These are phyloP conservation scores for Piscicola geometra DNA, from an alignment of 2,888 invertebrate genomes.

Conservation along the genomic window DNA sequence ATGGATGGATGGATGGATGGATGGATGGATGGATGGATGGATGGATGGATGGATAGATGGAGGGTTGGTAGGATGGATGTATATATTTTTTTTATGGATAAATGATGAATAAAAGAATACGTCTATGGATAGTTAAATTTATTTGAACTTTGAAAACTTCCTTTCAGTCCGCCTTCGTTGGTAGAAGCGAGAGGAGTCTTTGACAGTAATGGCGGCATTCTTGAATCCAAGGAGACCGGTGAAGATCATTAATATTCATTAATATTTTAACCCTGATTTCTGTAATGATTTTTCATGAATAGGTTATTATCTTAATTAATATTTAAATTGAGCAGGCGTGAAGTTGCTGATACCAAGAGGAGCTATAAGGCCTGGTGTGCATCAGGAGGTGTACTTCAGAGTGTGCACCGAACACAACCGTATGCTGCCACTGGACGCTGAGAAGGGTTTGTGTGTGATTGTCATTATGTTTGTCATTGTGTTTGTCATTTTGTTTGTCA, in stretches of 20 bases:
- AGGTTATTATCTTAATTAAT: too few relatives aligned
- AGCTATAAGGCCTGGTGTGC: slow-evolving; percentile 74
- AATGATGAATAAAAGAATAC: too few relatives aligned
- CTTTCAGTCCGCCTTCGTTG: slow-evolving; percentile 51
- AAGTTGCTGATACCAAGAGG: slow-evolving; percentile 81
- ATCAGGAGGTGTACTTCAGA: slow-evolving; percentile 88
- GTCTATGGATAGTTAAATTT: too few relatives aligned
- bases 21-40: too few relatives aligned
- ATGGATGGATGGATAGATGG: too few relatives aligned
- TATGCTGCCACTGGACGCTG: slow-evolving; percentile 77
- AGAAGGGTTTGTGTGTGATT: slow-evolving; percentile 74
- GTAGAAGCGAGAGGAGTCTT: slow-evolving; percentile 55
- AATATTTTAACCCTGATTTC: too few relatives aligned
- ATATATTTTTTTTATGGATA: too few relatives aligned
- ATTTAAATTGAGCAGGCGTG: slow-evolving; percentile 67
- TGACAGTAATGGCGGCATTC: slow-evolving; percentile 64
- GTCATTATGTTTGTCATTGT: too few relatives aligned
- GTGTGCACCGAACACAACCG: slow-evolving; percentile 66
- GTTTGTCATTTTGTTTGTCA: background rate
- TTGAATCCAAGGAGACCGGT: slow-evolving; percentile 79
- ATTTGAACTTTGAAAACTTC: background rate
- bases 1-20: too few relatives aligned
- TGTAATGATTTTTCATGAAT: too few relatives aligned
- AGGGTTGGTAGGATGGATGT: too few relatives aligned
- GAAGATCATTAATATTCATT: too few relatives aligned